phyloP scores from a whole-genome alignment of 2,888 invertebrate species.

The Cosmia trapezina region DNA sequence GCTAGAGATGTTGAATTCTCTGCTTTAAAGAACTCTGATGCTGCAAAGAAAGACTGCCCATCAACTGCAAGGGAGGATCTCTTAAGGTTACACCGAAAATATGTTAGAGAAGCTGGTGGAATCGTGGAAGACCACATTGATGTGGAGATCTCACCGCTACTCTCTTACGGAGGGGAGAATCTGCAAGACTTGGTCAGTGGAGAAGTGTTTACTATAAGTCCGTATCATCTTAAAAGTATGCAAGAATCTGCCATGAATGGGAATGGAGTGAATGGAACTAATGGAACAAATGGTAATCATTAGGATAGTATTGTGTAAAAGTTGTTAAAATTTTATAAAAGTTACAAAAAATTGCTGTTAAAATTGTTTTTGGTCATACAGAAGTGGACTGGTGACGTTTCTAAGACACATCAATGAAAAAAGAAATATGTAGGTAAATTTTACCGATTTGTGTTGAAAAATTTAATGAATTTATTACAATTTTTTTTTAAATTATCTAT shows the following conservation, averaged over 20 bases:
- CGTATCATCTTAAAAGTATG: conserved; percentile 90
- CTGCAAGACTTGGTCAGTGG: conserved; percentile 92
- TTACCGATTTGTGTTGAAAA: conserved; percentile 7
- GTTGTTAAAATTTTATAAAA: conserved; percentile 16
- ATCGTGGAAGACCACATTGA: conserved; percentile 91
- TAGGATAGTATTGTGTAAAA: conserved; percentile 52
- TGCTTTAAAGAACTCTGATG: conserved; percentile 98
- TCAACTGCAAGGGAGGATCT: conserved; percentile 95
- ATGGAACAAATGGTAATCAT: conserved; percentile 74
- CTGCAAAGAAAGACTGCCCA: conserved; percentile 97
- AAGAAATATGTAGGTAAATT: not conserved
- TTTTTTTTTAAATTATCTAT: conserved; percentile 19
- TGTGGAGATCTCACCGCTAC: conserved; percentile 97
- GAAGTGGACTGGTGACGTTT: not conserved
- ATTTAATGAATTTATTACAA: not conserved
- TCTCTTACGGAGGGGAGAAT: conserved; percentile 97
- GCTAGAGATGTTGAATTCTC: conserved; percentile 98
- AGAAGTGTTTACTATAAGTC: conserved; percentile 92
- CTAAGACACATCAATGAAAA: not conserved
- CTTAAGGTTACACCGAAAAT: conserved; percentile 94
- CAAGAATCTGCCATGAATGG: conserved; percentile 80
- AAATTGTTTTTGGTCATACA: not conserved
- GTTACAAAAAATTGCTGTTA: conserved; percentile 18
- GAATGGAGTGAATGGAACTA: conserved; percentile 79
- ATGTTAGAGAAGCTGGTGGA: conserved; percentile 95